phyloP scores from a whole-genome alignment of 2,888 invertebrate genomes.

The Drosophila nigritarsus region DNA sequence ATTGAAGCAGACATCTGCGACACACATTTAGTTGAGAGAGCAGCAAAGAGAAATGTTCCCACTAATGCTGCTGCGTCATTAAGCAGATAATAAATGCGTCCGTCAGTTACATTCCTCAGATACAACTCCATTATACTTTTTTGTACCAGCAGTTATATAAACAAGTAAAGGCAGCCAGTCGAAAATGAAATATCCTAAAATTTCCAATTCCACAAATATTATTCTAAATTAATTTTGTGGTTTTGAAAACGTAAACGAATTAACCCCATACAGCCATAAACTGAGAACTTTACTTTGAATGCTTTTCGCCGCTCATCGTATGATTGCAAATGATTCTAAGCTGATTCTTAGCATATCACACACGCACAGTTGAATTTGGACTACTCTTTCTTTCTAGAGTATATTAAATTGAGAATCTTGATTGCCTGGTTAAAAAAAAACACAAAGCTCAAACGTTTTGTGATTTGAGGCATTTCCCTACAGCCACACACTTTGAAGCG shows the following conservation, averaged over 20 bases:
- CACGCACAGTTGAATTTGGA: background rate
- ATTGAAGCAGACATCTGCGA: background rate
- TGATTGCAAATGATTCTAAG: background rate
- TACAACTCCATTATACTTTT: background rate
- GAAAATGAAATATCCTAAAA: background rate
- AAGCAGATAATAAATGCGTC: background rate
- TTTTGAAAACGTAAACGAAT: background rate
- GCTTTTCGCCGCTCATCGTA: background rate
- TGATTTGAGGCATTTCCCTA: slow-evolving; percentile 17
- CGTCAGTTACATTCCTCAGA: background rate
- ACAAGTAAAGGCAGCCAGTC: background rate
- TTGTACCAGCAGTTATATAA: background rate
- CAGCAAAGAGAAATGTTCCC: background rate
- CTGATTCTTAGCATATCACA: background rate
- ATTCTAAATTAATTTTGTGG: background rate
- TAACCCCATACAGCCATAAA: background rate
- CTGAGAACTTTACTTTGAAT: background rate
- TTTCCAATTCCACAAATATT: background rate
- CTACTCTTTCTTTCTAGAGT: background rate
- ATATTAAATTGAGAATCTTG: slow-evolving; percentile 6
- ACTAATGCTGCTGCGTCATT: background rate
- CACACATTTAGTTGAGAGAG: background rate
- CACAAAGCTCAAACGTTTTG: background rate
- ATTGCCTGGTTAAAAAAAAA: background rate
- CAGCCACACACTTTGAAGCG: slow-evolving; percentile 16